These are phyloP conservation scores for Tinea semifulvella DNA, from an alignment of 2,888 invertebrate species.

Conservation along the genomic window DNA sequence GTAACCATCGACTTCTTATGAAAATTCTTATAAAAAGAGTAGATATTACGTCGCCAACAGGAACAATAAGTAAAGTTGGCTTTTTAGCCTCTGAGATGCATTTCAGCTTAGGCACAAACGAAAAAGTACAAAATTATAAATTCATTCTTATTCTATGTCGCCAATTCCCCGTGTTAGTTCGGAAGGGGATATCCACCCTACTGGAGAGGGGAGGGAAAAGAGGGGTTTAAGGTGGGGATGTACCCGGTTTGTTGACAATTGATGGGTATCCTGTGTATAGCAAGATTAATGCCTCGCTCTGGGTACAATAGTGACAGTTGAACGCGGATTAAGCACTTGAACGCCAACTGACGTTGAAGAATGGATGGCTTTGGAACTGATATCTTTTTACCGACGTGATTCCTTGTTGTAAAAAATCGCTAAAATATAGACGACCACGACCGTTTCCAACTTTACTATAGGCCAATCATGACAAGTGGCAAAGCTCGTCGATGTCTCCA, in stretches of 20 bases:
- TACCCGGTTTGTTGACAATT: conserved; percentile 59
- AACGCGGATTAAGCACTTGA: conserved; percentile 10
- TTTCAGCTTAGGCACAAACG: neutral
- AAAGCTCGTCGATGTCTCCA: no score
- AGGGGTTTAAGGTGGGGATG: conserved; percentile 27
- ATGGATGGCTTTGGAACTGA: conserved; percentile 2
- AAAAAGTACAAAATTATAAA: conserved; percentile 17
- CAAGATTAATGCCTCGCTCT: conserved; percentile 50
- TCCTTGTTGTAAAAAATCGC: no score
- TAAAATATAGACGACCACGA: no score
- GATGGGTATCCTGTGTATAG: conserved; percentile 66
- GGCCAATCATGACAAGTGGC: no score
- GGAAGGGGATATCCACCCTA: conserved; percentile 20
- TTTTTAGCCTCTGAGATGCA: neutral
- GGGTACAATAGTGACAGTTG: conserved; percentile 13
- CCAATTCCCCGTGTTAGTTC: conserved; percentile 36
- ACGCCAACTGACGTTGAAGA: neutral
- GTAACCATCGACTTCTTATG: no score
- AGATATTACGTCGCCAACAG: no score
- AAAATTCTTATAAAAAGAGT: no score
- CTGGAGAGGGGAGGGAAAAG: neutral
- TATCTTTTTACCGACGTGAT: no score
- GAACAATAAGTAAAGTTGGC: no score
- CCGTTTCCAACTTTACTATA: no score
- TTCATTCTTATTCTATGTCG: conserved; percentile 37